Conservation (phyloP, 2,888 invertebrate genomes). For the Aproaerema taeniolella region DNA sequence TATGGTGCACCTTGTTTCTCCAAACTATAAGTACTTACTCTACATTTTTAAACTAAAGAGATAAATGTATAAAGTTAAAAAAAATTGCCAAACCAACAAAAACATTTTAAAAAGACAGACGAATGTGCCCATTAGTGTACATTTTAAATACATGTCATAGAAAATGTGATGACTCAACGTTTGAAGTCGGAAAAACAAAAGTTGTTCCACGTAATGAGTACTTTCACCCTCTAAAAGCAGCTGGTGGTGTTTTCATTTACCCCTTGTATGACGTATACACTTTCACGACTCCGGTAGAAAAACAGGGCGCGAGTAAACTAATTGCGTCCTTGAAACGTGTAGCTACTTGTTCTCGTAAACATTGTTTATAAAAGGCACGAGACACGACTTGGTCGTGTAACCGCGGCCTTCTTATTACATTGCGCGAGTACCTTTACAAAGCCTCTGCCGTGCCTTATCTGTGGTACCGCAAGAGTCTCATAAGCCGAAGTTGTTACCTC, state of each 20-base stretch:
- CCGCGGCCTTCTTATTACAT: conserved; percentile 62
- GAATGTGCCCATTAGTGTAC: not conserved
- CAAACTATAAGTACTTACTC: not conserved
- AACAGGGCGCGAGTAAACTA: conserved; percentile 30
- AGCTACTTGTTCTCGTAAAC: conserved; percentile 39
- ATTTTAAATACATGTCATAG: not conserved
- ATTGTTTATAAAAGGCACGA: conserved; percentile 57
- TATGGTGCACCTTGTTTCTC: conserved; percentile 8
- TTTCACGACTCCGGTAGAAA: conserved; percentile 13
- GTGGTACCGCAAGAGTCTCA: conserved; percentile 56
- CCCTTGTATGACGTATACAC: conserved; percentile 8
- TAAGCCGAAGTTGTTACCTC: conserved; percentile 71
- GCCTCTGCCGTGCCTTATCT: conserved; percentile 70
- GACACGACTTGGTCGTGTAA: conserved; percentile 43
- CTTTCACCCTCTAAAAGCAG: conserved; percentile 11
- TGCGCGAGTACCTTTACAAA: conserved; percentile 57
- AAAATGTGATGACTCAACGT: not conserved
- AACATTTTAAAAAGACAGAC: not conserved
- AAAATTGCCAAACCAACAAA: not conserved
- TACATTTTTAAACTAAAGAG: too few species aligned
- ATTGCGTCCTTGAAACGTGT: conserved; percentile 48
- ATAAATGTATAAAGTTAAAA: not conserved
- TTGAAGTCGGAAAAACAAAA: conserved; percentile 10
- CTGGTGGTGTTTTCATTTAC: conserved; percentile 10
- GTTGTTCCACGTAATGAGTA: conserved; percentile 11